Conservation (phyloP, 2,797 vertebrate species). For the Hydrocynus forskahlii region DNA sequence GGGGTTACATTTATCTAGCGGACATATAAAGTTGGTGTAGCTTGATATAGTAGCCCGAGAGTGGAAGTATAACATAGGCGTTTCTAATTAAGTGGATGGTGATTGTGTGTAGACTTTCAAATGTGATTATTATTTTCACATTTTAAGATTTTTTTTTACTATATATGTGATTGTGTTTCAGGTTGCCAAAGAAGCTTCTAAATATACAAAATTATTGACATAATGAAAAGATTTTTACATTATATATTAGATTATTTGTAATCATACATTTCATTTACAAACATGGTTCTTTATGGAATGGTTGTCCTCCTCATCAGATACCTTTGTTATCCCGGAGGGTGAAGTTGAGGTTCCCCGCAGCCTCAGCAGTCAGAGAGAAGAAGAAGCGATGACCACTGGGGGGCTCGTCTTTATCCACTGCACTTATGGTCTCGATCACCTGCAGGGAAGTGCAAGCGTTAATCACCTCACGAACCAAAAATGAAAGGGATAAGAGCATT, state of each 20-base stretch:
- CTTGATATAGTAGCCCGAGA: neutral
- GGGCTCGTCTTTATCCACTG: slow-evolving; percentile 88
- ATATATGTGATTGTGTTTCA: no score
- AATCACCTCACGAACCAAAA: neutral
- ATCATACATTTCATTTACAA: no score
- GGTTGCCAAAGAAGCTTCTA: no score
- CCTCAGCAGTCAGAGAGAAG: slow-evolving; percentile 82
- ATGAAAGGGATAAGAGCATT: no score
- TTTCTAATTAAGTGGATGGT: neutral
- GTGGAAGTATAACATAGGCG: neutral
- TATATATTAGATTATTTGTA: no score
- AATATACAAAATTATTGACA: no score
- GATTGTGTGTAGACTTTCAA: neutral
- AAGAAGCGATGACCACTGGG: slow-evolving; percentile 88
- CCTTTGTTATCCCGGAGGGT: slow-evolving; percentile 89
- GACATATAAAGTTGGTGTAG: no score
- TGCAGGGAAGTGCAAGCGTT: slow-evolving; percentile 56
- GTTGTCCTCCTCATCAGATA: slow-evolving; percentile 55
- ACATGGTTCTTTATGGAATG: neutral
- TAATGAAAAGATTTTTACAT: no score
- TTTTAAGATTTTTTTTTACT: no score
- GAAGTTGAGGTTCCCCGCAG: slow-evolving; percentile 86
- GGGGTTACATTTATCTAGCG: neutral
- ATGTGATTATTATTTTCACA: neutral
- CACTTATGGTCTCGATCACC: slow-evolving; percentile 91